Evolutionary conservation across 2,888 invertebrate genomes (phyloP).

Genomic region (Osmoderma eremita): DNA sequence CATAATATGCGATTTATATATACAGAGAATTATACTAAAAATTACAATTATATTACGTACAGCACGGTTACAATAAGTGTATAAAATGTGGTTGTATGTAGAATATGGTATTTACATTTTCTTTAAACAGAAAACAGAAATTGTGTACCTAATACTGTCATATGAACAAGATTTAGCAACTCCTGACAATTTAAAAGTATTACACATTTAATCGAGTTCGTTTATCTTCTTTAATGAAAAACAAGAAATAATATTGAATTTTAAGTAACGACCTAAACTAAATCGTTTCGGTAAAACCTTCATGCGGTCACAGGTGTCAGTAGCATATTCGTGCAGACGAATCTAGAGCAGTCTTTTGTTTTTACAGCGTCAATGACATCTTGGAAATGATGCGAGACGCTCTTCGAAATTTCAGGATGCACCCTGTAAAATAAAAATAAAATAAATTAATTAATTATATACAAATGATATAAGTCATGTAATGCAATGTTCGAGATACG

Average conservation of each 20-base stretch:
- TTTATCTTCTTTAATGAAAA: no score
- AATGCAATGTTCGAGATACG: no score
- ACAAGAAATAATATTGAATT: background rate
- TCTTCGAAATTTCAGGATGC: constrained; percentile 68
- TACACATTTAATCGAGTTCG: no score
- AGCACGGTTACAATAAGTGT: background rate
- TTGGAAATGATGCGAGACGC: constrained; percentile 74
- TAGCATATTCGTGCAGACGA: constrained; percentile 65
- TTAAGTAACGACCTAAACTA: no score
- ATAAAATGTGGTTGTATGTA: constrained; percentile 3
- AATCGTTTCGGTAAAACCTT: background rate
- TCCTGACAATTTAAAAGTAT: no score
- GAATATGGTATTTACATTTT: background rate
- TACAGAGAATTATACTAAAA: constrained; percentile 12
- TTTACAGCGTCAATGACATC: constrained; percentile 80
- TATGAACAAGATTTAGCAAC: no score
- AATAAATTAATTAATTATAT: background rate
- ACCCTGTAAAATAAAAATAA: constrained; percentile 65
- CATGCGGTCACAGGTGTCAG: constrained; percentile 46
- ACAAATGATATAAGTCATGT: no score
- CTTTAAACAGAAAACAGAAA: constrained; percentile 19
- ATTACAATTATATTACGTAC: background rate
- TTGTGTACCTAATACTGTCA: no score
- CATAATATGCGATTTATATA: constrained; percentile 21
- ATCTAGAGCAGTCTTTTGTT: constrained; percentile 74